Conservation (phyloP, 2,113 vertebrate genomes). For the Entelurus aequoreus region DNA sequence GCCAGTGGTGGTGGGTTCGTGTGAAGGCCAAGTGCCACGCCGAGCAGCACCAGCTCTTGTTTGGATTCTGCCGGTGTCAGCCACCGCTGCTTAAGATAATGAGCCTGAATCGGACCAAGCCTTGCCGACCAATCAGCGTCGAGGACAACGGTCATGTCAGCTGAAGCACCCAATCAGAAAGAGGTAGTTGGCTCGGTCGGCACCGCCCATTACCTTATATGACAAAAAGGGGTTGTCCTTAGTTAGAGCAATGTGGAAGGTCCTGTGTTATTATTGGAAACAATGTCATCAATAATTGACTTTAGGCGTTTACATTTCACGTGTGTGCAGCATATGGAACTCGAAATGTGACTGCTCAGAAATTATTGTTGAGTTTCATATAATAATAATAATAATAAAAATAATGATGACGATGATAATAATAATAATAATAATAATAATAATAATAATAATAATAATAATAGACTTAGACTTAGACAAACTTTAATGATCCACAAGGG, state of each 20-base stretch:
- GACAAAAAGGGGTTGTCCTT: constrained; percentile 14
- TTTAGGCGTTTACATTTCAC: not conserved
- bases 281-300: constrained; percentile 19
- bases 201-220: constrained; percentile 62
- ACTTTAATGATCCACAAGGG: no score
- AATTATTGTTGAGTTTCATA: constrained; percentile 5
- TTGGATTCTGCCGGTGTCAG: constrained; percentile 41
- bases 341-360: not conserved
- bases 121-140: constrained; percentile 55
- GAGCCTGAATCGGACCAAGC: constrained; percentile 72
- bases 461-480: no score
- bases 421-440: no score
- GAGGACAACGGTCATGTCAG: constrained; percentile 60
- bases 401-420: no score
- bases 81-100: constrained; percentile 66
- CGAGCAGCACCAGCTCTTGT: constrained; percentile 39
- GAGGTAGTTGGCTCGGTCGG: not conserved
- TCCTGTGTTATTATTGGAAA: not conserved
- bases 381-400: no score
- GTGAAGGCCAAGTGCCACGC: constrained; percentile 50
- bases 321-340: not conserved
- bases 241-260: not conserved
- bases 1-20: constrained; percentile 47
- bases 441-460: no score
- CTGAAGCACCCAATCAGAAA: constrained; percentile 52